Evolutionary conservation across 2,888 invertebrate genomes (phyloP).

Genomic region (Branchellion lobata): DNA sequence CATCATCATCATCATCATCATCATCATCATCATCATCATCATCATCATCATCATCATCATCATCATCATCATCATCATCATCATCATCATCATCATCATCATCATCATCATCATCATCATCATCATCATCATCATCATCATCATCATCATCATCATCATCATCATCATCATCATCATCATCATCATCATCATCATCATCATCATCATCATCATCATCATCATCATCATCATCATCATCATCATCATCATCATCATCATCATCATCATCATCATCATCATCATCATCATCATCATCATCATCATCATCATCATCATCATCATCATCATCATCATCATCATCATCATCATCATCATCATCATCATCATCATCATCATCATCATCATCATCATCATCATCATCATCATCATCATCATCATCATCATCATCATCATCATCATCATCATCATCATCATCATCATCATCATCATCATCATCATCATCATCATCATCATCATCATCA

Average conservation of each 20-base stretch:
- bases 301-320: conserved; percentile 18
- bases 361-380: conserved; percentile 17
- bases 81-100: conserved; percentile 21
- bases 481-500: conserved; percentile 17
- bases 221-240: conserved; percentile 21
- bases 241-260: conserved; percentile 17
- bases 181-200: conserved; percentile 18
- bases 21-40: conserved; percentile 14
- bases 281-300: conserved; percentile 20
- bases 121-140: conserved; percentile 17
- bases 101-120: conserved; percentile 21
- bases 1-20: conserved; percentile 17
- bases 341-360: conserved; percentile 21
- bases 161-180: conserved; percentile 20
- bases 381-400: conserved; percentile 14
- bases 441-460: conserved; percentile 21
- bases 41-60: conserved; percentile 20
- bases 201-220: conserved; percentile 21
- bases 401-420: conserved; percentile 20
- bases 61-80: conserved; percentile 18
- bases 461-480: conserved; percentile 21
- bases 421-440: conserved; percentile 18
- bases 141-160: conserved; percentile 14
- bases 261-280: conserved; percentile 14
- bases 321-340: conserved; percentile 21